These are phyloP conservation scores for Platorchestia sp. DNA, from an alignment of 1,140 invertebrate genomes.

Conservation along the genomic window DNA sequence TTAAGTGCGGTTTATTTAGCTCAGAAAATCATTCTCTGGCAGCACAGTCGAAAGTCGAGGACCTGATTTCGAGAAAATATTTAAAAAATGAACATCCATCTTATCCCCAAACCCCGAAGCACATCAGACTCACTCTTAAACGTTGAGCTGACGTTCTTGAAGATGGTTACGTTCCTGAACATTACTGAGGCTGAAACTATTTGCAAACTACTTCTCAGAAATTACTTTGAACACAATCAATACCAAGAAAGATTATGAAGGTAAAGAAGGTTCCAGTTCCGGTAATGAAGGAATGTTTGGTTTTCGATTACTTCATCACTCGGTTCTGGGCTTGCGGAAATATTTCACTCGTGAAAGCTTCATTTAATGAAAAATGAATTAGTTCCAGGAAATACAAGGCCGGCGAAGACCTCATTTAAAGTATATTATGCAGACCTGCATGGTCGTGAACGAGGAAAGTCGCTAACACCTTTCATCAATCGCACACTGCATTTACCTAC, in stretches of 20 bases:
- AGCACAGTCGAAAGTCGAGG: no score
- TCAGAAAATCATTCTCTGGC: not conserved
- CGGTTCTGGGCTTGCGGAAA: no score
- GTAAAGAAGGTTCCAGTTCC: not conserved
- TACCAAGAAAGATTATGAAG: not conserved
- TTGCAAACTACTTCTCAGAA: not conserved
- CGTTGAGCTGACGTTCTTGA: not conserved
- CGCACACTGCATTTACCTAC: not conserved
- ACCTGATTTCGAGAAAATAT: not conserved
- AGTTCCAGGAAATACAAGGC: not conserved
- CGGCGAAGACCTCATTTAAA: not conserved
- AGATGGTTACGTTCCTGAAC: not conserved
- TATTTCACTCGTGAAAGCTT: not conserved
- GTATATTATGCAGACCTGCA: not conserved
- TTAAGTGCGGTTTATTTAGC: not conserved
- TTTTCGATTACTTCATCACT: not conserved
- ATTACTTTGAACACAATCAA: not conserved
- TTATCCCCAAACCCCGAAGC: not conserved
- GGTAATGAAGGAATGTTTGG: not conserved
- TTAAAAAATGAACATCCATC: not conserved
- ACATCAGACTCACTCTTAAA: not conserved
- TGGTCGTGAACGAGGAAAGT: not conserved
- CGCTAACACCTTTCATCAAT: not conserved
- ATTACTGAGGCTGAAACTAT: not conserved
- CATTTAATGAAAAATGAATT: not conserved